Conservation (phyloP, 1,140 invertebrate species). For the Idris sp. region DNA sequence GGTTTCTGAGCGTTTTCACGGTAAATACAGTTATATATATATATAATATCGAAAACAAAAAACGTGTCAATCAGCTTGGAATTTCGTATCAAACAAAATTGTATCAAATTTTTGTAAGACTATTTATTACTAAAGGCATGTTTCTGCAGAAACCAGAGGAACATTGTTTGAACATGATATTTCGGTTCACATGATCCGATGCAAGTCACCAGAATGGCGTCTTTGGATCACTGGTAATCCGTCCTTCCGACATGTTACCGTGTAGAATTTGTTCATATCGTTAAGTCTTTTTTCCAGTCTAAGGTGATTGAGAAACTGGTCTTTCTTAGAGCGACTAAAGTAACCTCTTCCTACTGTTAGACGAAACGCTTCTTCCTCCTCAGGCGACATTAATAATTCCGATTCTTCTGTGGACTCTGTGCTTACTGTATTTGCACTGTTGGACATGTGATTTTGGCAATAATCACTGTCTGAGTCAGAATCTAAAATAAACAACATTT, state of each 20-base stretch:
- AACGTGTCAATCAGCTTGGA: too few relatives aligned
- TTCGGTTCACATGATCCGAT: conserved; percentile 17
- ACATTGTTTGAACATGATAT: too few relatives aligned
- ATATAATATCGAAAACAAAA: too few relatives aligned
- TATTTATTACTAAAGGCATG: too few relatives aligned
- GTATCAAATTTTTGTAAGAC: too few relatives aligned
- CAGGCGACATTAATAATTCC: conserved; percentile 63
- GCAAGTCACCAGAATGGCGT: conserved; percentile 43
- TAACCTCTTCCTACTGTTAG: conserved; percentile 69
- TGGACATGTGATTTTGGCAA: neutral
- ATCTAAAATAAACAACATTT: conserved; percentile 22
- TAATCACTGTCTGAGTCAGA: conserved; percentile 28
- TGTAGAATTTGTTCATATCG: conserved; percentile 64
- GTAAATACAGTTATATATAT: too few relatives aligned
- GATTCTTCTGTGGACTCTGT: conserved; percentile 25
- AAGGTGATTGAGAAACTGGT: conserved; percentile 70
- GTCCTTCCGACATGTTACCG: conserved; percentile 29
- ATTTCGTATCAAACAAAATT: too few relatives aligned
- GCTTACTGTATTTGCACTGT: conserved; percentile 35
- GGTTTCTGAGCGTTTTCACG: conserved; percentile 13
- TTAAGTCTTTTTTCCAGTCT: conserved; percentile 70
- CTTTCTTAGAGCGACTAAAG: conserved; percentile 70
- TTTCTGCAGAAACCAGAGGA: too few relatives aligned
- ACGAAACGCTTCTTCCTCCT: conserved; percentile 69
- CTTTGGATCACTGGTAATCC: conserved; percentile 40